Evolutionary conservation across 2,113 vertebrate species (phyloP).

Genomic region (Beaufortia kweichowensis): DNA sequence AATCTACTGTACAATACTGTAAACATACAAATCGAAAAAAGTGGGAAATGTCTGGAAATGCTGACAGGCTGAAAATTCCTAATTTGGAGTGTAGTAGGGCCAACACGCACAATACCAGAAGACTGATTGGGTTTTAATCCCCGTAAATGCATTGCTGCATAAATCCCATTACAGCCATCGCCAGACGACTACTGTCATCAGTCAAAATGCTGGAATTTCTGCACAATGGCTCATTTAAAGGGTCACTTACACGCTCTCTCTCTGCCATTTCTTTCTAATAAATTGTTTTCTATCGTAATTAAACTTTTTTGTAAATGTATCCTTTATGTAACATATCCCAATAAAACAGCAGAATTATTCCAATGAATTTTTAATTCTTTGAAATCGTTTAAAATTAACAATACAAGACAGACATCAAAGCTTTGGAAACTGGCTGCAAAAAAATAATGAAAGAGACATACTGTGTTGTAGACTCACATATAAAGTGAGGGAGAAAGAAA

Average conservation of each 20-base stretch:
- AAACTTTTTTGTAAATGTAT: not conserved
- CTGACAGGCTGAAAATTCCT: not conserved
- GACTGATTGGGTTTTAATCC: conserved; percentile 44
- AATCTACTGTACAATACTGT: not conserved
- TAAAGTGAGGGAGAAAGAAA: too few relatives aligned
- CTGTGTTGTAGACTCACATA: too few relatives aligned
- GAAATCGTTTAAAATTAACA: not conserved
- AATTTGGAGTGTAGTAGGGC: conserved; percentile 1
- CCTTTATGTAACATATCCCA: not conserved
- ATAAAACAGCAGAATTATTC: not conserved
- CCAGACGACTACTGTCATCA: conserved; percentile 32
- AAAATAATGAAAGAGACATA: not conserved
- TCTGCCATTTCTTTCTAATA: not conserved
- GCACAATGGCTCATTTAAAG: conserved; percentile 12
- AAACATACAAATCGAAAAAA: not conserved
- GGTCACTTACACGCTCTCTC: not conserved
- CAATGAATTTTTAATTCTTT: too few relatives aligned
- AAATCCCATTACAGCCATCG: conserved; percentile 43
- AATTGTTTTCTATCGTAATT: not conserved
- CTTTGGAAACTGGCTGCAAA: not conserved
- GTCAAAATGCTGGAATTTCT: conserved; percentile 28
- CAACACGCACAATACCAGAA: conserved; percentile 11
- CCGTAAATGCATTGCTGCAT: conserved; percentile 32
- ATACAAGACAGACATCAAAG: not conserved
- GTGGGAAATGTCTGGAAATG: not conserved